Evolutionary conservation across 2,113 vertebrate species (phyloP).

Genomic region (Hemibagrus wyckioides): DNA sequence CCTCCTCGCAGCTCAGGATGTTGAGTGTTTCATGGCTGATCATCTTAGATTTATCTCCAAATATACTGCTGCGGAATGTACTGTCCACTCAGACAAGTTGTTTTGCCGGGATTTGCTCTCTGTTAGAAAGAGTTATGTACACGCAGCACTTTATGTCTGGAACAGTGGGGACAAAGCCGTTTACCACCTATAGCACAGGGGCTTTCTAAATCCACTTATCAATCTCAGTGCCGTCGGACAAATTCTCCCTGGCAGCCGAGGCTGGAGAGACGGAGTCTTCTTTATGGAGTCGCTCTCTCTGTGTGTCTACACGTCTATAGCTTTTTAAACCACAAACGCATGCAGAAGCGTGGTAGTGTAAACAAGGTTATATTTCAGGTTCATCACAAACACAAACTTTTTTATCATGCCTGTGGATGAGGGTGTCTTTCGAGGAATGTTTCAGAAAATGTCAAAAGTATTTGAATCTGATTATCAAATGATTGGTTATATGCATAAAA

Average conservation of each 20-base stretch:
- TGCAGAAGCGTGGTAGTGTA: neutral
- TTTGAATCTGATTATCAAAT: neutral
- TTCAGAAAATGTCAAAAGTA: neutral
- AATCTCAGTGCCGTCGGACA: slow-evolving; percentile 61
- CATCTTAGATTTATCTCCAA: slow-evolving; percentile 79
- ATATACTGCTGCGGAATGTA: slow-evolving; percentile 74
- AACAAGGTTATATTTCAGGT: slow-evolving; percentile 29
- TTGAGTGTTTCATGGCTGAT: slow-evolving; percentile 72
- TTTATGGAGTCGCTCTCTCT: slow-evolving; percentile 33
- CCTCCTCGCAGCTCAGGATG: slow-evolving; percentile 56
- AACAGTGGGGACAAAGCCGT: slow-evolving; percentile 64
- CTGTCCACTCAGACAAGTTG: slow-evolving; percentile 67
- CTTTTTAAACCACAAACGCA: slow-evolving; percentile 21
- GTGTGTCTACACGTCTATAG: slow-evolving; percentile 19
- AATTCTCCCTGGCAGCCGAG: slow-evolving; percentile 56
- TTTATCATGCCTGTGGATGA: neutral
- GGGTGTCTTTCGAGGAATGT: neutral
- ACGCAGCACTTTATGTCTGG: slow-evolving; percentile 67
- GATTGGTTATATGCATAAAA: neutral
- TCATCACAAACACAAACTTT: neutral
- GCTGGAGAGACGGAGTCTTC: slow-evolving; percentile 8
- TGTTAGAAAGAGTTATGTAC: slow-evolving; percentile 79
- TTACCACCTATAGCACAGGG: slow-evolving; percentile 66
- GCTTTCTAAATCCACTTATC: slow-evolving; percentile 71
- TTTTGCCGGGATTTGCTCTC: slow-evolving; percentile 74